Percentiles rank a stretch among this genome's conserved stretches.
Conservation (phyloP, 2,797 vertebrate species). For the Eulemur coronatus region DNA sequence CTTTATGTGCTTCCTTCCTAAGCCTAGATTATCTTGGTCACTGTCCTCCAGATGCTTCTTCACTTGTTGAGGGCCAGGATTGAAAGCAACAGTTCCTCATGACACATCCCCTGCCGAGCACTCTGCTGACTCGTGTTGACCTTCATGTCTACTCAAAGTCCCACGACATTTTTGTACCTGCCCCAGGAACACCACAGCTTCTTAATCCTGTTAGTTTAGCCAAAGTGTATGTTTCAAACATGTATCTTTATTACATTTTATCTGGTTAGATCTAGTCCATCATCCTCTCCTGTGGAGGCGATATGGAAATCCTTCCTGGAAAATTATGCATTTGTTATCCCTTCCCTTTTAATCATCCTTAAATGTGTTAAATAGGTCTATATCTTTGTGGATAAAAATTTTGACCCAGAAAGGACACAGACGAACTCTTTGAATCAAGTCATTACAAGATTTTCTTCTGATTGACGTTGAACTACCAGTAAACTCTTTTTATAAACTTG, state of each 20-base stretch:
- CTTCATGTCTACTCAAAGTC: not conserved
- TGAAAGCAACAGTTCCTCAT: not conserved
- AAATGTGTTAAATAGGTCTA: not conserved
- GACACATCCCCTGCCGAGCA: not conserved
- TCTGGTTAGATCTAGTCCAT: not conserved
- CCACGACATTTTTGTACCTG: not conserved
- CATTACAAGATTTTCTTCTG: not conserved
- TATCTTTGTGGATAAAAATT: slow-evolving; percentile 9
- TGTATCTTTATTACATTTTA: not conserved
- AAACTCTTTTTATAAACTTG: not conserved
- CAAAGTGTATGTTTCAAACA: not conserved
- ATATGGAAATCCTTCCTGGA: not conserved
- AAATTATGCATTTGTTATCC: not conserved
- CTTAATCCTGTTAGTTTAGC: not conserved
- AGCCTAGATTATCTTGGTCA: not conserved
- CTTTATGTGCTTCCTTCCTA: not conserved
- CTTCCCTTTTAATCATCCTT: not conserved
- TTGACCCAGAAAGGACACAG: not conserved
- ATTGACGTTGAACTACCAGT: not conserved
- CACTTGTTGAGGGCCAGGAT: not conserved
- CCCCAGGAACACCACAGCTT: not conserved
- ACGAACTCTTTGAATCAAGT: not conserved
- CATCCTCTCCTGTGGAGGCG: not conserved
- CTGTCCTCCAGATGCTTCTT: not conserved
- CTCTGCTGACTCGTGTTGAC: not conserved